Evolutionary conservation across 2,888 invertebrate species (phyloP).

Genomic region (Vesta saturnalis): DNA sequence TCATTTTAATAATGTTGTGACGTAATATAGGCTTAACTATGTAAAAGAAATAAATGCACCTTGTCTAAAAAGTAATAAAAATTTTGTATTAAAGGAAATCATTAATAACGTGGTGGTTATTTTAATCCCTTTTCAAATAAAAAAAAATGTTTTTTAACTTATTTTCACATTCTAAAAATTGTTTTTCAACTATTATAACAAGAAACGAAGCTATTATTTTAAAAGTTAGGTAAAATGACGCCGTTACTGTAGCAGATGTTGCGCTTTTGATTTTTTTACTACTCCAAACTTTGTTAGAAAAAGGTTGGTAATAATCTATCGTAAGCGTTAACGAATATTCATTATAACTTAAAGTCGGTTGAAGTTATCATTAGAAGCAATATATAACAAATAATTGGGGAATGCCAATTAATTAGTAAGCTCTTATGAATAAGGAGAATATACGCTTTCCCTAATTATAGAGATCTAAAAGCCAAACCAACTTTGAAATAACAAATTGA

Average conservation of each 20-base stretch:
- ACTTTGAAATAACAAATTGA: conserved; percentile 26
- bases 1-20: too few species aligned
- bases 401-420: conserved; percentile 26
- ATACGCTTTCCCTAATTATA: conserved; percentile 26
- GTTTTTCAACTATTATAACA: too few species aligned
- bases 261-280: conserved; percentile 31
- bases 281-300: conserved; percentile 13
- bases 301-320: not conserved
- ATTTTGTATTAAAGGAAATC: too few species aligned
- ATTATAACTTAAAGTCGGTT: not conserved
- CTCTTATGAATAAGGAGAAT: conserved; percentile 23
- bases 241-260: conserved; percentile 31
- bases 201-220: conserved; percentile 29
- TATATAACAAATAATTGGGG: not conserved
- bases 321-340: not conserved
- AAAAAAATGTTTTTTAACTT: too few species aligned
- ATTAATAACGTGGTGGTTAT: too few species aligned
- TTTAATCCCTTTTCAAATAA: too few species aligned
- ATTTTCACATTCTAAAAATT: too few species aligned
- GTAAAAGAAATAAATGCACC: too few species aligned
- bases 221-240: conserved; percentile 34
- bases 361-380: not conserved
- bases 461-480: conserved; percentile 19
- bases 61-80: too few species aligned
- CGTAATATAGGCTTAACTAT: too few species aligned